A percentile compares a stretch with the other conserved stretches of the same genome.
Evolutionary conservation across 2,888 invertebrate genomes (phyloP).

Genomic region (Dolichomitus sp.): DNA sequence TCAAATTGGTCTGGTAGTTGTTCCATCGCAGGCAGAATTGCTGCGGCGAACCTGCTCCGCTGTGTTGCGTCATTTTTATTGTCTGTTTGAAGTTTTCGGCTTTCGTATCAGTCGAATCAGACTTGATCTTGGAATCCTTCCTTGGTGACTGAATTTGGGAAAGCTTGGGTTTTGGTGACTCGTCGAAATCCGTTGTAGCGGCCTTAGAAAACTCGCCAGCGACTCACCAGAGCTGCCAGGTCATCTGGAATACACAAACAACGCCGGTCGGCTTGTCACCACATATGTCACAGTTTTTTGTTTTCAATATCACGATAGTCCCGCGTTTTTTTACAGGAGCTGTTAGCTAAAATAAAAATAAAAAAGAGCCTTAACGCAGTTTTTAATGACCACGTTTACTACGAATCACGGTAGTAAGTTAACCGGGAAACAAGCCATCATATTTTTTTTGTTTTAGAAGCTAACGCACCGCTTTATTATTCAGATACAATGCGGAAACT

Average conservation of each 20-base stretch:
- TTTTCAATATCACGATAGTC: background rate
- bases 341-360: background rate
- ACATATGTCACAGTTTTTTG: background rate
- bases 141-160: background rate
- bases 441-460: background rate
- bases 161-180: background rate
- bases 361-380: background rate
- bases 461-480: background rate
- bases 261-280: constrained; percentile 22
- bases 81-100: constrained; percentile 13
- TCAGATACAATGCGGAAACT: background rate
- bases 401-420: background rate
- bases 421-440: constrained; percentile 1
- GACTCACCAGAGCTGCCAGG: constrained; percentile 48
- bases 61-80: constrained; percentile 85
- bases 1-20: constrained; percentile 96
- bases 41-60: constrained; percentile 89
- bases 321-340: background rate
- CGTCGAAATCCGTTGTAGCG: background rate
- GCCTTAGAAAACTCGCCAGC: background rate
- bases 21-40: constrained; percentile 98
- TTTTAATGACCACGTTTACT: background rate
- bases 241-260: constrained; percentile 69
- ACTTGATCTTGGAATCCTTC: background rate
- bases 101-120: constrained; percentile 8